Evolutionary conservation across 2,113 vertebrate species (phyloP), one percentile per base, ranked within the genome.

Genomic region (Daboia siamensis): DNA sequence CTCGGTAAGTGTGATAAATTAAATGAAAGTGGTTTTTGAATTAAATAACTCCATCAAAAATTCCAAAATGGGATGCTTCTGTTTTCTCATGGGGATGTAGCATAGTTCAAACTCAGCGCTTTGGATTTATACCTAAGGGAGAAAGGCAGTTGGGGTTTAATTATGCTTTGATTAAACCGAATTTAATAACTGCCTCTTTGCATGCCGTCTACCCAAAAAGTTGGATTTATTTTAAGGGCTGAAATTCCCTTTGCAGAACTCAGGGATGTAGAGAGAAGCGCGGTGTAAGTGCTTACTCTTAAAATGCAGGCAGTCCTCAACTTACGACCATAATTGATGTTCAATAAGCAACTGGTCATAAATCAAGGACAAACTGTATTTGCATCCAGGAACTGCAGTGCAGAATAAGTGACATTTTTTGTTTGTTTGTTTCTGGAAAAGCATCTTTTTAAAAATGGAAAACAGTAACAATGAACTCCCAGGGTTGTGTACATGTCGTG

Each of bases 1-100:
- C 39, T 52, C 59, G 86, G 85, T 84, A 92, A 92, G 90, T 0
- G 1, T 4, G 29, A n/a, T 86, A 33, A 4, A 0, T 33, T 24
- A 93, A 90, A 89, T 26, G 55, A 84, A 54, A 54, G 84, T 20
- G 59, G 57, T 86, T 59, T 95, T 94, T 59, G 20, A 46, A 84
- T 91, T 86, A 46, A 2, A 1, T 0, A 7, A 0, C 55, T 52
- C 80, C 56, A 84, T 87, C 33, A 39, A 86, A 44, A 85, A 87
- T 21, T 46, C 20, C 61, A 64, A 29, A 90, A 24, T 29, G n/a
- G n/a, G 1, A 8, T 10, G 26, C n/a, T 52, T 91, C 54, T 59
- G 0, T 44, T 26, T 33, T 21, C 21, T 61, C 2, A 1, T 5
- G 0, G 2, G 3, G 3, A 17, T 74, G 89, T n/a, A 52, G 13